Evolutionary conservation across 2,797 vertebrate species (phyloP).

Genomic region (Thamnophis elegans): DNA sequence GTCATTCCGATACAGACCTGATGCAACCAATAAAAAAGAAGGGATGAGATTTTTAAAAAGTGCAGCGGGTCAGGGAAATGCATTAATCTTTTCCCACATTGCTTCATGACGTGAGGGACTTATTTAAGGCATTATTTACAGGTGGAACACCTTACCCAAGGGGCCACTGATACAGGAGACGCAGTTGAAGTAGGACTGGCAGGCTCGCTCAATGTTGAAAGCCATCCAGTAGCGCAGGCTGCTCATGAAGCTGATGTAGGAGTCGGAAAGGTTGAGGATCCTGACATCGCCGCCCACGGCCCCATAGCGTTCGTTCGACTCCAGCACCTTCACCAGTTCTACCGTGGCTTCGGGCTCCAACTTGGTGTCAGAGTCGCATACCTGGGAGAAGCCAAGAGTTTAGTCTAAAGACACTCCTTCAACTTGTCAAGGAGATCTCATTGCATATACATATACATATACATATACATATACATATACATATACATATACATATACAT

Average conservation of each 20-base stretch:
- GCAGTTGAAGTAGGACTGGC: constrained; percentile 89
- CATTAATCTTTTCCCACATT: background rate
- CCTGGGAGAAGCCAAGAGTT: constrained; percentile 64
- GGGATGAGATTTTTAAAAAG: background rate
- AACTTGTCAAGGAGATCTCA: background rate
- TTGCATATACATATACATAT: too few relatives aligned
- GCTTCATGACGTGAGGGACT: background rate
- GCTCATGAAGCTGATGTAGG: constrained; percentile 90
- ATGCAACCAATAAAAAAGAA: rapidly evolving
- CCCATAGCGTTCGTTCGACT: constrained; percentile 79
- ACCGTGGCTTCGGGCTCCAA: constrained; percentile 81
- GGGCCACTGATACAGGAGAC: constrained; percentile 91
- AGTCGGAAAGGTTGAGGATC: constrained; percentile 86
- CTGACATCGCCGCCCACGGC: constrained; percentile 88
- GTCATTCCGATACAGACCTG: constrained; percentile 86
- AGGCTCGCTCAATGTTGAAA: constrained; percentile 88
- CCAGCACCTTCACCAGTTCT: constrained; percentile 85
- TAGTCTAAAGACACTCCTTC: background rate
- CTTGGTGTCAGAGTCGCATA: constrained; percentile 89
- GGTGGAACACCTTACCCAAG: constrained; percentile 75
- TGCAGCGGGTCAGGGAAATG: background rate
- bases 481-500: too few relatives aligned
- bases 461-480: too few relatives aligned
- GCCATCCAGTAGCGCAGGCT: constrained; percentile 91
- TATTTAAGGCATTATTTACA: too few relatives aligned